Evolutionary conservation across 1,140 invertebrate species (phyloP).

Genomic region (Pseudomyrmex flavicornis): DNA sequence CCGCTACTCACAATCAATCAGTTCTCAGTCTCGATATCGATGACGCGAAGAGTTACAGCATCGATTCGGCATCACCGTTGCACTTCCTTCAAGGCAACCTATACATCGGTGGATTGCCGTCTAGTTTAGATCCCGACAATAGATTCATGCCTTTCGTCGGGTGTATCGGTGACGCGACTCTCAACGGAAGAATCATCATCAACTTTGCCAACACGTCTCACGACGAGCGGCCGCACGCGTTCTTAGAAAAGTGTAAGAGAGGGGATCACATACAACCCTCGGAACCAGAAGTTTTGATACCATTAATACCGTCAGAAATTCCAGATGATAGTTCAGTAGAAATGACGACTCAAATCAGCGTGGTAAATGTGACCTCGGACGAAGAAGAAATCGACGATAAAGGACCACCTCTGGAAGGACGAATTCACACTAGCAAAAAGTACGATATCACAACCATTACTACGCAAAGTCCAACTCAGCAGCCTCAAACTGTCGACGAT

Average conservation of each 20-base stretch:
- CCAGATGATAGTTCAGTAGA: constrained; percentile 67
- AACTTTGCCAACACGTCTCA: constrained; percentile 91
- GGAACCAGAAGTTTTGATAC: constrained; percentile 63
- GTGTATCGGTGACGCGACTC: constrained; percentile 94
- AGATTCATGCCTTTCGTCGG: constrained; percentile 89
- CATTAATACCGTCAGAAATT: constrained; percentile 65
- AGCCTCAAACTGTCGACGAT: constrained; percentile 72
- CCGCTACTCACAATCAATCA: constrained; percentile 89
- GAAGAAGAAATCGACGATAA: constrained; percentile 66
- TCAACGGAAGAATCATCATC: constrained; percentile 92
- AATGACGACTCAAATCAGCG: constrained; percentile 75
- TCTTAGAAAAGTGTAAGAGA: constrained; percentile 88
- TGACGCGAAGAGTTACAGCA: constrained; percentile 89
- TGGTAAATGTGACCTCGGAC: constrained; percentile 59
- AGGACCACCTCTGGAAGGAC: constrained; percentile 67
- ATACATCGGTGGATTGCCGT: constrained; percentile 94
- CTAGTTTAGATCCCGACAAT: constrained; percentile 83
- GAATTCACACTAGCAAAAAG: constrained; percentile 8
- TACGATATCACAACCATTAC: constrained; percentile 64
- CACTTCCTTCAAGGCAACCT: constrained; percentile 88
- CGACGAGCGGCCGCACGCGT: constrained; percentile 86
- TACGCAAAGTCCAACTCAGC: constrained; percentile 59
- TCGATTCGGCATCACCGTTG: constrained; percentile 86
- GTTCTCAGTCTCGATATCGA: constrained; percentile 92
- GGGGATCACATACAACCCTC: constrained; percentile 63